Conservation (phyloP, 2,888 invertebrate species). For the Polyploca ridens region DNA sequence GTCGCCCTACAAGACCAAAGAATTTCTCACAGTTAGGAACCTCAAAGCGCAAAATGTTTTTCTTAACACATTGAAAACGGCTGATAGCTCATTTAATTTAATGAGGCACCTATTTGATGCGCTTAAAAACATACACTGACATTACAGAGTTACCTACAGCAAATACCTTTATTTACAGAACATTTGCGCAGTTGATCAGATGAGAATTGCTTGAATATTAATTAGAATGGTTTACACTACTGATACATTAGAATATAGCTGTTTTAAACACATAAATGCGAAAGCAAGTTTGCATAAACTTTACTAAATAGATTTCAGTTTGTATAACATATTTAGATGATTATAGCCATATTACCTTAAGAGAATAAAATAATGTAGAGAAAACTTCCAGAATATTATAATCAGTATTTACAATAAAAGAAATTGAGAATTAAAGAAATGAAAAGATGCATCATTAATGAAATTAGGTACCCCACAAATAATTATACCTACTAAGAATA, state of each 20-base stretch:
- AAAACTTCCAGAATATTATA: no score
- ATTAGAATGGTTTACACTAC: background rate
- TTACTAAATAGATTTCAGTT: background rate
- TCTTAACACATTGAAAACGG: slow-evolving; percentile 63
- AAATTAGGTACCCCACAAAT: no score
- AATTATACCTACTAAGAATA: no score
- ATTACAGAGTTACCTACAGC: slow-evolving; percentile 24
- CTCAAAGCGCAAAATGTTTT: slow-evolving; percentile 71
- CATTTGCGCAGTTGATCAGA: background rate
- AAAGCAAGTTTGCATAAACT: background rate
- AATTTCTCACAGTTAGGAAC: slow-evolving; percentile 74
- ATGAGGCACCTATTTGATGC: slow-evolving; percentile 58
- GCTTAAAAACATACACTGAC: slow-evolving; percentile 23
- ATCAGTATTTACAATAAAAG: no score
- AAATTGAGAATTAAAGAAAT: no score
- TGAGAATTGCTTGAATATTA: background rate
- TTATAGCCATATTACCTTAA: background rate
- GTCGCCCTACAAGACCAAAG: slow-evolving; percentile 74
- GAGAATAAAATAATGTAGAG: background rate
- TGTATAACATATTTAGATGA: background rate
- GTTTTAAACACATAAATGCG: background rate
- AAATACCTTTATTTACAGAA: slow-evolving; percentile 13
- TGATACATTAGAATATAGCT: background rate
- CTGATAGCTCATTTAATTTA: slow-evolving; percentile 81
- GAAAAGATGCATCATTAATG: no score